A percentile compares a stretch with the other conserved stretches of the same genome.
Evolutionary conservation across 2,888 invertebrate species (phyloP).

Genomic region (Melanotus villosus): DNA sequence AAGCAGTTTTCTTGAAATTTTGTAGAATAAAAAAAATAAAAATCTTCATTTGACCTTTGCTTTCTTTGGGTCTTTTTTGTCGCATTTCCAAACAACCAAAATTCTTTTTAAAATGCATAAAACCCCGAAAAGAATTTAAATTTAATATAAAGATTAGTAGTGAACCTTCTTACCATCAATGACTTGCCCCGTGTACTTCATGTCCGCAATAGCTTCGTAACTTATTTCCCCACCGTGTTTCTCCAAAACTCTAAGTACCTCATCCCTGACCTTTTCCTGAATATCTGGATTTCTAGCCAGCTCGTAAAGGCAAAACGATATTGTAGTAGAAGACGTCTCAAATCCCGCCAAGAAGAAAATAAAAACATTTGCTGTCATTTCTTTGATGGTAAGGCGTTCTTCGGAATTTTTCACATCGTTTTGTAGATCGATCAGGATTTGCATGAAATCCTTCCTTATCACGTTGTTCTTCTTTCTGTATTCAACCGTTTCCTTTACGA

Average conservation of each 20-base stretch:
- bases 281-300: constrained; percentile 67
- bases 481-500: constrained; percentile 66
- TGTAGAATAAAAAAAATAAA: too few relatives aligned
- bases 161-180: constrained; percentile 53
- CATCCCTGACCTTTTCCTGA: constrained; percentile 66
- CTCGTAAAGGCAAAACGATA: constrained; percentile 69
- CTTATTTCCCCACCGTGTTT: constrained; percentile 65
- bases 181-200: constrained; percentile 69
- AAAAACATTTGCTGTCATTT: constrained; percentile 53
- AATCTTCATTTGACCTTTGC: too few relatives aligned
- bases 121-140: too few relatives aligned
- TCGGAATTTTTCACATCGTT: constrained; percentile 54
- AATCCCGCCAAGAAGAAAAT: constrained; percentile 61
- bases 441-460: too few relatives aligned
- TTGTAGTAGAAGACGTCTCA: constrained; percentile 64
- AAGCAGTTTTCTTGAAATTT: too few relatives aligned
- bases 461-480: constrained; percentile 67
- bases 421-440: constrained; percentile 72
- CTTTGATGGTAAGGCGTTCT: not conserved
- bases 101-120: too few relatives aligned
- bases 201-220: constrained; percentile 68
- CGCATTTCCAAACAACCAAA: too few relatives aligned
- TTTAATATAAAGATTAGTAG: too few relatives aligned
- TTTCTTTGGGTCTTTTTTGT: too few relatives aligned
- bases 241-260: constrained; percentile 64